Percentiles rank a stretch among this genome's conserved stretches.
phyloP scores from a whole-genome alignment of 2,113 vertebrate species.

The Cavia aperea region DNA sequence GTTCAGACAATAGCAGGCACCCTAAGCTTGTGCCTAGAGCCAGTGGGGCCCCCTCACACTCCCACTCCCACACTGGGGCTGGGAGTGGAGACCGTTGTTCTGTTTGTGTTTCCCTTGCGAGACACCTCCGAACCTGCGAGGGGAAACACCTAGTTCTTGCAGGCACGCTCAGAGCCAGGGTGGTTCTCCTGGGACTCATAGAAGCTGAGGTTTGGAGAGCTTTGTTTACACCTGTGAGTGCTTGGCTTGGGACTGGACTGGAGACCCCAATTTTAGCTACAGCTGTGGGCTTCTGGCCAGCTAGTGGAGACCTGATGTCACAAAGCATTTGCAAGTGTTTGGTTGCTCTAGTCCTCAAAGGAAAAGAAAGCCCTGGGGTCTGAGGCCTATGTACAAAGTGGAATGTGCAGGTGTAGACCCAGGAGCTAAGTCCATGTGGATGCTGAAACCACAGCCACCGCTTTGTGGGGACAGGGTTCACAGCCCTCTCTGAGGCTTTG shows the following conservation, averaged over 20 bases:
- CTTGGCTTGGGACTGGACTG: background rate
- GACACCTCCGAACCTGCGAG: background rate
- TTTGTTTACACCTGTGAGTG: background rate
- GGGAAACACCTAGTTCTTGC: background rate
- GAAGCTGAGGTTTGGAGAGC: conserved; percentile 2
- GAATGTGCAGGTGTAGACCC: background rate
- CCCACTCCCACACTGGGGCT: background rate
- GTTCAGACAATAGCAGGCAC: background rate
- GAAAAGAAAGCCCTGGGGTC: background rate
- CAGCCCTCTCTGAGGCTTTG: background rate
- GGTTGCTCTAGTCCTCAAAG: background rate
- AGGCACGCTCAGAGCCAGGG: background rate
- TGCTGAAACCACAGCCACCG: background rate
- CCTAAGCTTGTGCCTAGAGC: background rate
- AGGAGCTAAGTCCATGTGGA: background rate
- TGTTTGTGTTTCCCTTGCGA: background rate
- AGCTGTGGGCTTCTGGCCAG: background rate
- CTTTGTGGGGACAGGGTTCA: background rate
- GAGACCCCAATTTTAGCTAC: background rate
- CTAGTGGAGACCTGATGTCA: background rate
- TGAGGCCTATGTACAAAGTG: background rate
- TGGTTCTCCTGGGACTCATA: background rate
- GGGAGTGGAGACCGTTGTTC: background rate
- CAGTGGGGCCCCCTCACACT: background rate
- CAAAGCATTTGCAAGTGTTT: background rate